Evolutionary conservation across 1,140 invertebrate genomes (phyloP).

Genomic region (Lasioglossum baleicum): DNA sequence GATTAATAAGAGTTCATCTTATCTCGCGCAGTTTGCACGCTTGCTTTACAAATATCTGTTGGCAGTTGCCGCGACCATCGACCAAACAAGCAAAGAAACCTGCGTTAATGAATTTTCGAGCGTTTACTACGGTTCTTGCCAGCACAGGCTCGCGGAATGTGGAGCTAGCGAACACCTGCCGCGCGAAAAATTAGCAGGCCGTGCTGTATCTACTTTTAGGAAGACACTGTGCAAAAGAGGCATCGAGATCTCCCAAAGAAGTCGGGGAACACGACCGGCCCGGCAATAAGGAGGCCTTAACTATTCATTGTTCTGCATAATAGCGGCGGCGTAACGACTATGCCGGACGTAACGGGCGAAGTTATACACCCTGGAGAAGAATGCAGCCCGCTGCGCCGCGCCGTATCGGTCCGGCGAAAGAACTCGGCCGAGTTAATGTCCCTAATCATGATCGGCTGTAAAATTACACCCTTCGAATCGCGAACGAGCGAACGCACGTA

Average conservation of each 20-base stretch:
- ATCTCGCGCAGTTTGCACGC: no score
- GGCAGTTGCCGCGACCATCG: no score
- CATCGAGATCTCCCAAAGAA: neutral
- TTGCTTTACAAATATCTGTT: no score
- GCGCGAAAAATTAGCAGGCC: no score
- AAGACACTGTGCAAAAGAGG: neutral
- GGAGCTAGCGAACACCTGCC: no score
- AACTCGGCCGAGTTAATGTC: constrained; percentile 52
- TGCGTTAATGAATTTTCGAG: no score
- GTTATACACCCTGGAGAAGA: constrained; percentile 18
- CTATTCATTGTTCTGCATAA: constrained; percentile 52
- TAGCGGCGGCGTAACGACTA: constrained; percentile 44
- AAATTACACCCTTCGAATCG: constrained; percentile 56
- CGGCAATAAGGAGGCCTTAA: constrained; percentile 49
- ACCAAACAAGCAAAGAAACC: no score
- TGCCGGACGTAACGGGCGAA: constrained; percentile 9
- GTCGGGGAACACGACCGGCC: neutral
- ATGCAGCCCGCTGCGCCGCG: neutral
- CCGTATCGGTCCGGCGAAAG: constrained; percentile 10
- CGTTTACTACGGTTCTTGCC: no score
- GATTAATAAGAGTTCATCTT: no score
- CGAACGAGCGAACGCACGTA: constrained; percentile 49
- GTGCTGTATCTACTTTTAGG: neutral
- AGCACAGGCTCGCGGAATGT: no score
- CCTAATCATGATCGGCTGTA: constrained; percentile 49